Base-by-base conservation (phyloP, 2,888 invertebrate species). In the Antheraea assamensis region DNA sequence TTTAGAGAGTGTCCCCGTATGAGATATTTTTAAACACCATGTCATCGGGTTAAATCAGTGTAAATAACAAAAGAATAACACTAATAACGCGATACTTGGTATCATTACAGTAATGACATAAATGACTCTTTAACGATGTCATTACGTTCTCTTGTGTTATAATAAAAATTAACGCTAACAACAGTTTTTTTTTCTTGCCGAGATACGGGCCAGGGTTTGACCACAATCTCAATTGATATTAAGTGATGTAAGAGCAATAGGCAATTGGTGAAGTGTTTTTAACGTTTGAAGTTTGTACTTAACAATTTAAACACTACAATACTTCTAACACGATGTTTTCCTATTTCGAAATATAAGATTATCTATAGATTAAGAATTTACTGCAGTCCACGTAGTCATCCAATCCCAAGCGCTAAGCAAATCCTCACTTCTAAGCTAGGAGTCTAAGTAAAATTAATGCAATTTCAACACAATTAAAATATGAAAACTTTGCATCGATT, bases 1-100 rank as follows among this genome's bases (percentile, higher is more conserved):
- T 82, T 83, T 80, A 82, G 83, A 83, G 84, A 85, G 81, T 85
- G 88, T 87, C 85, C 86, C 83, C 58, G 81, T 79, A 80, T 80
- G 79, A 76, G 55, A 74, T 24, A 74, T 58, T 72, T 71, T 49
- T 47, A 35, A 74, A 30, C 30, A 78, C 78, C 73, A 73, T 82
- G 85, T 87, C 88, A 88, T 86, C 77, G 76, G 79, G 82, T 83
- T 85, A 85, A 87, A 87, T 85, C 77, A 78, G 68, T 68, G 68
- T 35, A 58, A 66, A 55, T 72, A 68, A 52, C 24, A 55, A 68
- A 52, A 61, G 70, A 61, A 27, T 13, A 27, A 24, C 61, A 24
- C 61, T 35, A 68, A 68, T 68, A n/a, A 68, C 31, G 75, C 74
- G 49, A 75, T 70, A 49, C 52, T 72, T 72, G 49, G 10, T 42